Percentiles rank a stretch among this genome's conserved stretches.
These are phyloP conservation scores for Gobionotothen gibberifrons DNA, from an alignment of 2,797 vertebrate genomes.

Conservation along the genomic window DNA sequence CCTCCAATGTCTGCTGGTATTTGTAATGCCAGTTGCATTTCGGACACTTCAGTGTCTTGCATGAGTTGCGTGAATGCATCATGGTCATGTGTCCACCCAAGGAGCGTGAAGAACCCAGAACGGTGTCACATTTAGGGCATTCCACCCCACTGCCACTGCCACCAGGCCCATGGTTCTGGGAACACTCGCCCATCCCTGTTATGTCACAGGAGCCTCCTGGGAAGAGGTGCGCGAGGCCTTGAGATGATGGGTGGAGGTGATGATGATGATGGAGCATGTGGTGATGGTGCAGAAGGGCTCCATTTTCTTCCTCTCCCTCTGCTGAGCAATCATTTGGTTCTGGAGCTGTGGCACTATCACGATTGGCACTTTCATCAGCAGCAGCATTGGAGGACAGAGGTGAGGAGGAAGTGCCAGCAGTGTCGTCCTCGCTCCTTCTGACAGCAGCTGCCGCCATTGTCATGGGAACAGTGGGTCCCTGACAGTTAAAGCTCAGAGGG, in stretches of 20 bases:
- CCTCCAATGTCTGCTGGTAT: conserved; percentile 99
- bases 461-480: conserved; percentile 84
- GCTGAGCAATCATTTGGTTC: conserved; percentile 98
- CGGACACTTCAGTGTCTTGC: conserved; percentile 99
- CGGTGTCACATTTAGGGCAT: conserved; percentile 98
- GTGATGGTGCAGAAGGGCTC: conserved; percentile 85
- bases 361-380: conserved; percentile 99
- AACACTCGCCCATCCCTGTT: conserved; percentile 90
- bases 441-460: conserved; percentile 82
- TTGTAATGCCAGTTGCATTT: conserved; percentile 99
- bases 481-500: conserved; percentile 99
- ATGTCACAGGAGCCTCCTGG: conserved; percentile 92
- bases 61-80: conserved; percentile 99
- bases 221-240: conserved; percentile 87
- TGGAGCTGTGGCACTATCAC: conserved; percentile 98
- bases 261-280: conserved; percentile 90
- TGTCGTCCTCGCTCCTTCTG: conserved; percentile 93
- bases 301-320: conserved; percentile 95
- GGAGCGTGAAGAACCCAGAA: conserved; percentile 96
- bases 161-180: conserved; percentile 84
- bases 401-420: conserved; percentile 82
- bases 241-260: conserved; percentile 87
- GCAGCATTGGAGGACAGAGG: conserved; percentile 83
- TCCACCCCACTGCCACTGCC: conserved; percentile 91
- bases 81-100: conserved; percentile 99